Base-by-base conservation (phyloP, 2,113 vertebrate genomes). In the Ptilorrhoa leucosticta region DNA sequence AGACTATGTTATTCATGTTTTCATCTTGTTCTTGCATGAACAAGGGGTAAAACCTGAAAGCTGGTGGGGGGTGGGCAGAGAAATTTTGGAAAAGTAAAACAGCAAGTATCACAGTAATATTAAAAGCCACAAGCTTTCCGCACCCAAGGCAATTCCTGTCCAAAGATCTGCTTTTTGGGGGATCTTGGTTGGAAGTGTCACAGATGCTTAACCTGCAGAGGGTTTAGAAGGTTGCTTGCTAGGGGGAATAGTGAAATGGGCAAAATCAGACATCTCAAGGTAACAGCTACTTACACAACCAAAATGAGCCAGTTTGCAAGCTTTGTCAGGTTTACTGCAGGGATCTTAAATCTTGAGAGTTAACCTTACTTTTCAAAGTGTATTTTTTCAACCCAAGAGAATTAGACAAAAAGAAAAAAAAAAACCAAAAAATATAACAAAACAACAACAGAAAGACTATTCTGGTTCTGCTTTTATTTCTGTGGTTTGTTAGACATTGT, bases 321-420 rank as follows among this genome's bases (percentile, higher is more conserved):
- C 35, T 66, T 28, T 70, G 71, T n/a, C 71, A 72, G 22, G 39
- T 89, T 87, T 93, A 54, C 89, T 86, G 79, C 79, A 88, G 65
- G 42, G 15, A 83, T 81, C 54, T 53, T 94, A 91, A 68, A 72
- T 89, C 78, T 84, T 60, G 15, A 73, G 58, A 77, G 33, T 63
- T 94, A 90, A 83, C 47, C 23, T 94, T 83, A 75, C 28, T 78
- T 94, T 96, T 88, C 70, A 83, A 92, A 86, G 56, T 33, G 15
- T 48, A 30, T 68, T 93, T 89, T 94, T 88, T 71, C 89, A 92
- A 88, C 9, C 4, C 0, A 0, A 64, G 15, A 57, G 26, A 5
- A 1, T 53, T 72, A 64, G 44, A 39, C 56, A 86, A 84, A 89
- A 83, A n/a, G 15, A 6, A 35, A n/a, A 56, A 39, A 12, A 16